A percentile compares a stretch with the other conserved stretches of the same genome.
Conservation (phyloP, 2,888 invertebrate genomes). For the Girardia tigrina region DNA sequence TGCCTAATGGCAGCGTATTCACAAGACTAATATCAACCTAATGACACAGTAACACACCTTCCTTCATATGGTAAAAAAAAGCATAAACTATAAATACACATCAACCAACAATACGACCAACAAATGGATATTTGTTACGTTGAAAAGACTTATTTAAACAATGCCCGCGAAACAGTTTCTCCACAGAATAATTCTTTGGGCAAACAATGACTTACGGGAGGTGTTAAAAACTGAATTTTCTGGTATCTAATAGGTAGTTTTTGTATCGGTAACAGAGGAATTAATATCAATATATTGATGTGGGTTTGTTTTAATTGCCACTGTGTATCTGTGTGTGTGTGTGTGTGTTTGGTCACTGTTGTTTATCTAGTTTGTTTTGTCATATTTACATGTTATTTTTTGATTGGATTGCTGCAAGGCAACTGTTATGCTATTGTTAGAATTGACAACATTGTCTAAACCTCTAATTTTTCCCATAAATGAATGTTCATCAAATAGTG, state of each 20-base stretch:
- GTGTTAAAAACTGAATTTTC: constrained; percentile 13
- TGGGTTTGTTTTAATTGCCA: background rate
- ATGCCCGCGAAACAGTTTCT: constrained; percentile 8
- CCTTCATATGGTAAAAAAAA: background rate
- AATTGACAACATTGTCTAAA: constrained; percentile 23
- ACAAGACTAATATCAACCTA: background rate
- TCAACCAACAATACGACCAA: constrained; percentile 1
- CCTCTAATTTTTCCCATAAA: constrained; percentile 14
- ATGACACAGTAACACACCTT: constrained; percentile 6
- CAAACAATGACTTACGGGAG: constrained; percentile 18
- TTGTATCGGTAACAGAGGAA: constrained; percentile 9
- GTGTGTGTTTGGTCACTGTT: constrained; percentile 12
- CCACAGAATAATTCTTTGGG: constrained; percentile 19
- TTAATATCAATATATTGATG: background rate
- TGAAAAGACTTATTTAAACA: constrained; percentile 20
- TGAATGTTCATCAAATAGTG: constrained; percentile 12
- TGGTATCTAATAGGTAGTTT: constrained; percentile 11
- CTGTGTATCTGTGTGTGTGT: constrained; percentile 1
- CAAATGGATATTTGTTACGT: constrained; percentile 23
- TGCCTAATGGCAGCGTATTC: background rate
- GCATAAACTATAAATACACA: constrained; percentile 6
- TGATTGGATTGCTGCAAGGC: constrained; percentile 23
- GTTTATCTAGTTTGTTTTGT: constrained; percentile 23
- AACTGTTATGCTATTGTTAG: constrained; percentile 15
- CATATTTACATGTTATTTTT: constrained; percentile 20